Conservation (phyloP, 2,797 vertebrate genomes). For the Hippoglossus hippoglossus region DNA sequence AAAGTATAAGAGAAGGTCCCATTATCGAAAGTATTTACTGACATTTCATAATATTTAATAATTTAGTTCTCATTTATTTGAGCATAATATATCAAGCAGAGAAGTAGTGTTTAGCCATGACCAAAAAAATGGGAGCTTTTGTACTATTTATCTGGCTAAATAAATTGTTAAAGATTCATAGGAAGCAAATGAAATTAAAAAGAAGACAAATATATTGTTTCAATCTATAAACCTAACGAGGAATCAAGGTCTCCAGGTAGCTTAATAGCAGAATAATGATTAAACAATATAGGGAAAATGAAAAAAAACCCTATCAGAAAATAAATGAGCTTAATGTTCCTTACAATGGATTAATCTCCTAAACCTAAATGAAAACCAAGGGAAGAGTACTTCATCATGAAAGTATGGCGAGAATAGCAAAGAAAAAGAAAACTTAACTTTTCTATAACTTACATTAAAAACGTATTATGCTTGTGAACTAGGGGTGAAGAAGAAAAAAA, state of each 20-base stretch:
- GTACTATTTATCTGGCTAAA: no score
- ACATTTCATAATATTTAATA: slow-evolving; percentile 38
- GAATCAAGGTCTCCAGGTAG: slow-evolving; percentile 20
- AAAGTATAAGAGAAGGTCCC: neutral
- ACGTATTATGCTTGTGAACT: slow-evolving; percentile 32
- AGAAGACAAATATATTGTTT: slow-evolving; percentile 1
- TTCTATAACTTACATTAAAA: slow-evolving; percentile 53
- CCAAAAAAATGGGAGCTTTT: neutral
- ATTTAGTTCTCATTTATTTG: slow-evolving; percentile 7
- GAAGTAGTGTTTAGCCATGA: neutral
- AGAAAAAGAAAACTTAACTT: slow-evolving; percentile 36
- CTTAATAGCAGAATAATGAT: slow-evolving; percentile 60
- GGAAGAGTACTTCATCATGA: slow-evolving; percentile 57
- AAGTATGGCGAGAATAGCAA: slow-evolving; percentile 32
- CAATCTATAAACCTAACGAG: slow-evolving; percentile 19
- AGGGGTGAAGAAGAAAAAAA: neutral
- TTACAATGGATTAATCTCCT: slow-evolving; percentile 69
- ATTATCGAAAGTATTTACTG: slow-evolving; percentile 22
- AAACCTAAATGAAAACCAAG: slow-evolving; percentile 60
- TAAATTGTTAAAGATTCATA: no score
- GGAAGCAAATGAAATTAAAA: neutral
- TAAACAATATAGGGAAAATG: slow-evolving; percentile 46
- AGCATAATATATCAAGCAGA: slow-evolving; percentile 2
- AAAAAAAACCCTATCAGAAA: slow-evolving; percentile 33
- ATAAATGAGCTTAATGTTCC: slow-evolving; percentile 69